Percentiles rank a stretch among this genome's conserved stretches.
These are phyloP conservation scores for Turnix velox DNA, from an alignment of 2,113 vertebrate species.

Conservation along the genomic window DNA sequence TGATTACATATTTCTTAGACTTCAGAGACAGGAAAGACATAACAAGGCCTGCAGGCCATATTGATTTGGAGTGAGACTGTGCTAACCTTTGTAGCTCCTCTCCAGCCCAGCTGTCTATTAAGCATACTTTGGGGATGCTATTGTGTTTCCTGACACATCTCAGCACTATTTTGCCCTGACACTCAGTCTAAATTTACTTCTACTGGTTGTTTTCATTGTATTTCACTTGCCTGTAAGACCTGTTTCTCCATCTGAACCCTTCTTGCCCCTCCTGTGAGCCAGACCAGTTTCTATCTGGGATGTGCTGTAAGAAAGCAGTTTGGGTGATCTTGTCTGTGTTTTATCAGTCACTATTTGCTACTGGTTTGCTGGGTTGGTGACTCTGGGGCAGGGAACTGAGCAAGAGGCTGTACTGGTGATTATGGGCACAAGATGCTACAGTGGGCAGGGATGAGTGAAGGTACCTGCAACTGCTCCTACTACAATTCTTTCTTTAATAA, in stretches of 20 bases:
- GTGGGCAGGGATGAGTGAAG: neutral
- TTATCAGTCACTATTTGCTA: rapidly evolving
- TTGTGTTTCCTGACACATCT: neutral
- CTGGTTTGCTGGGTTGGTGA: neutral
- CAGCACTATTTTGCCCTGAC: rapidly evolving
- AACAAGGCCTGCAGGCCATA: neutral
- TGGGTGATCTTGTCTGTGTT: rapidly evolving
- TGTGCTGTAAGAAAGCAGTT: neutral
- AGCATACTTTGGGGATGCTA: neutral
- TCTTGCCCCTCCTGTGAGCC: neutral
- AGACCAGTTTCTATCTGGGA: neutral
- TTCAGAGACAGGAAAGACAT: neutral
- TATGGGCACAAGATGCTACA: neutral
- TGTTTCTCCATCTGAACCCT: neutral
- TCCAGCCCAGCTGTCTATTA: neutral
- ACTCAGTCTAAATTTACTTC: neutral
- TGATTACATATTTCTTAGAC: neutral
- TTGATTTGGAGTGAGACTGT: neutral
- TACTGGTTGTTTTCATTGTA: neutral
- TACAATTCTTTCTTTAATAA: neutral
- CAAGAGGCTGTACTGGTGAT: neutral
- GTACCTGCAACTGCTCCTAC: neutral
- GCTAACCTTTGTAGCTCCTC: neutral
- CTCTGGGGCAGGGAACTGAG: neutral
- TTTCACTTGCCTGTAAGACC: neutral